Base-by-base conservation (phyloP, 2,113 vertebrate species). In the Peromyscus californicus region DNA sequence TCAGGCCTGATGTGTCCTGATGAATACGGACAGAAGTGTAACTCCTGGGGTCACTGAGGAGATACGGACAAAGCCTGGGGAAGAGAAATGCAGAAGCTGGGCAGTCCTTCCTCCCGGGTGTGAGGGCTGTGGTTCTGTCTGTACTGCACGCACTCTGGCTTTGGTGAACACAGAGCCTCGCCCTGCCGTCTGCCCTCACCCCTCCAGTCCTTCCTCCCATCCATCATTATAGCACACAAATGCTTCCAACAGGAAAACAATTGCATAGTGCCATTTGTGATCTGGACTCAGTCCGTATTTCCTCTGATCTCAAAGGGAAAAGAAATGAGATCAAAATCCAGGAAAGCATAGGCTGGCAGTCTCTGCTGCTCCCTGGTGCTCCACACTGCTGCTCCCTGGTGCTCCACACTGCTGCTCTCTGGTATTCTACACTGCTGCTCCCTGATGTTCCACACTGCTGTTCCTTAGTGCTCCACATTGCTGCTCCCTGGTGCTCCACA, bases 31-130 rank as follows among this genome's bases (percentile, higher is more conserved):
- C 12, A 9, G 12, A 86, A 42, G 65, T 29, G 2, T 15, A 1
- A 51, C 74, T 88, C 84, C 82, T 87, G 74, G 24, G 74, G 94
- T 45, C 79, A 0, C 48, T 39, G 48, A 63, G 74, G 65, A 29
- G 15, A 54, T 15, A 0, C 21, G 19, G 36, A 42, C 36, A 13
- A 39, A 87, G 72, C 51, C 61, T 11, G 7, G 76, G n/a, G 51
- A 76, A 48, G 57, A 29, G 3, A 31, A 19, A 4, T 22, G 15
- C 1, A 89, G 16, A 82, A 12, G 0, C 29, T 11, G 7, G 12
- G n/a, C 16, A 29, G 0, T 1, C 10, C 45, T 59, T 1, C 11
- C 29, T n/a, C 12, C 29, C 78, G 26, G 45, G 7, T 0, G 7
- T 3, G 36, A 48, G 36, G 1, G 65, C 16, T 26, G 3, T 4